phyloP scores from a whole-genome alignment of 2,888 invertebrate genomes.

The Drosophila greeni region DNA sequence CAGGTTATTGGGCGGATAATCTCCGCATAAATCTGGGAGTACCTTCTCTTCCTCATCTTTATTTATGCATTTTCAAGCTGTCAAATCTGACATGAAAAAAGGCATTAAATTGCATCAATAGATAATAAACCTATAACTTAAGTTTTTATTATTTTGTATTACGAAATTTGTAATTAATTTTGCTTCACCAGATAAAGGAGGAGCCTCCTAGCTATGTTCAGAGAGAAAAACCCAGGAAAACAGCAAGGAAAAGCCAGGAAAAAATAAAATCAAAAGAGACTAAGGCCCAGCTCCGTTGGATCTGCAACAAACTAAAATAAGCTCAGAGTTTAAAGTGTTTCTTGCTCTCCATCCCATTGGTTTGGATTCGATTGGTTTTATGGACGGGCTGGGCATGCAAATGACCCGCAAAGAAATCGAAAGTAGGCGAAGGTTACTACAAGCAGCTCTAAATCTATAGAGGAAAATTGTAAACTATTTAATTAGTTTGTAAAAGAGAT shows the following conservation, averaged over 20 bases:
- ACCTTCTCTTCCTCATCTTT: not conserved
- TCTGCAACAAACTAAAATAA: not conserved
- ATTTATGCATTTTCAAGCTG: not conserved
- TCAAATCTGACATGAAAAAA: not conserved
- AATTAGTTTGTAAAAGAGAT: too few species aligned
- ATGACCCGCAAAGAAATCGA: conserved; percentile 3
- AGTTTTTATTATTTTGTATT: not conserved
- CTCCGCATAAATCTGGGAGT: not conserved
- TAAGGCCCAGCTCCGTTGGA: not conserved
- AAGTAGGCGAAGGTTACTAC: conserved; percentile 17
- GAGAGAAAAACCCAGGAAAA: not conserved
- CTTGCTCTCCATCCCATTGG: not conserved
- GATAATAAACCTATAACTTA: not conserved
- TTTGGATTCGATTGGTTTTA: conserved; percentile 1
- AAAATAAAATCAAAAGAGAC: not conserved
- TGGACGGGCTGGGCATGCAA: conserved; percentile 1
- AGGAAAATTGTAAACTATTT: not conserved
- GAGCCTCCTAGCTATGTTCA: not conserved
- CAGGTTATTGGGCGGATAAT: not conserved
- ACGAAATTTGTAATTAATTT: not conserved
- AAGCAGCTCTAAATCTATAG: not conserved
- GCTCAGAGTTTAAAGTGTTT: not conserved
- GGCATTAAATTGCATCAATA: not conserved
- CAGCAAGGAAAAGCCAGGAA: not conserved
- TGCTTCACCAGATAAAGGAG: not conserved